These are phyloP conservation scores for Stenolophus ochropezus DNA, from an alignment of 2,888 invertebrate genomes.

Conservation along the genomic window DNA sequence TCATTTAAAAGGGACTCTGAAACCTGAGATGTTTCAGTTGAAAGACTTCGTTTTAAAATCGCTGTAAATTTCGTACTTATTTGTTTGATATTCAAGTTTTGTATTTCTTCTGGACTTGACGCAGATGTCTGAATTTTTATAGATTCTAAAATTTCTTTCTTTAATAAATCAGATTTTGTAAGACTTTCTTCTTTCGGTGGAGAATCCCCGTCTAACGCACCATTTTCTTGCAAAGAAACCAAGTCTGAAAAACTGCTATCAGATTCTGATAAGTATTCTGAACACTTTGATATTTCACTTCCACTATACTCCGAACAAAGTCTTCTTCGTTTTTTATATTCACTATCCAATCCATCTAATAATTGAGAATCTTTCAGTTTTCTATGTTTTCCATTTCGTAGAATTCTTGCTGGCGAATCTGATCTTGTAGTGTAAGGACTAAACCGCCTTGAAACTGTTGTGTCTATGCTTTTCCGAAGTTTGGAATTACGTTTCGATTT, in stretches of 20 bases:
- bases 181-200: constrained; percentile 61
- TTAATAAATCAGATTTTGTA: constrained; percentile 53
- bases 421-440: constrained; percentile 79
- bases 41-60: constrained; percentile 60
- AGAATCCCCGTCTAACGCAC: constrained; percentile 47
- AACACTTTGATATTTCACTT: constrained; percentile 78
- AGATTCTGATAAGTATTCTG: constrained; percentile 78
- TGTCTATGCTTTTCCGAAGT: constrained; percentile 67
- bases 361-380: constrained; percentile 77
- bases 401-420: constrained; percentile 76
- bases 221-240: constrained; percentile 67
- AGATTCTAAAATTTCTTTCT: constrained; percentile 56
- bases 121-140: constrained; percentile 46
- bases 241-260: constrained; percentile 79
- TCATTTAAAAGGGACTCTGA: constrained; percentile 70
- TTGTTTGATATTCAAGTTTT: constrained; percentile 61
- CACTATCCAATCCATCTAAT: constrained; percentile 77
- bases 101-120: constrained; percentile 47
- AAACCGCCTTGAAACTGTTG: constrained; percentile 63
- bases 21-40: constrained; percentile 62
- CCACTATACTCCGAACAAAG: constrained; percentile 77
- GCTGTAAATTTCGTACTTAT: constrained; percentile 59
- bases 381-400: constrained; percentile 81
- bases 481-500: constrained; percentile 67
- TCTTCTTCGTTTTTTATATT: constrained; percentile 74